Evolutionary conservation across 2,797 vertebrate genomes (phyloP), one percentile per base, ranked within the genome.

Genomic region (Limnodromus scolopaceus): DNA sequence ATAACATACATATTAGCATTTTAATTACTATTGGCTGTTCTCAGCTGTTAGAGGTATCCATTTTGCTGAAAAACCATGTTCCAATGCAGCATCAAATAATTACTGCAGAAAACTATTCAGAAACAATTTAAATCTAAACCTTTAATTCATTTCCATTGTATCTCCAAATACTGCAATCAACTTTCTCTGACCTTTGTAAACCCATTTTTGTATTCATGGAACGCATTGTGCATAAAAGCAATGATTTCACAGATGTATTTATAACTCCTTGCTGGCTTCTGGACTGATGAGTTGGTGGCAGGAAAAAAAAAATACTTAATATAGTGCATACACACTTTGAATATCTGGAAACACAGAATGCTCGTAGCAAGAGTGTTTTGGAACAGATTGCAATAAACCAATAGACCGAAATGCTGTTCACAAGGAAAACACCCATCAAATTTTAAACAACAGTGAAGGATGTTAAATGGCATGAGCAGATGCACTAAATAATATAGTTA

Each of bases 21-120:
- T 95, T 96, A 90, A 95, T 92, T 90, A 68, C 55, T 70, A 23
- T 1, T 55, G 55, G 51, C 68, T 94, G 80, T 89, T 89, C 39
- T 49, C 57, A 92, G 84, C 45, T 54, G 20, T 54, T 79, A 30
- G 28, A 88, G 51, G 51, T 34, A 83, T 28, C 49, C 34, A 53
- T 72, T 75, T 85, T 71, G 36, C 70, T 68, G 70, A 79, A 84
- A 92, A 74, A 43, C 45, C 25, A 30, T 48, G n/a, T 87, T 87
- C 28, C 61, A 89, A n/a, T 7, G 54, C 61, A 91, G 69, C 76
- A 34, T 23, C 57, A 81, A 94, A 61, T 49, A 85, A 58, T 19
- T 55, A 89, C 84, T 75, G 54, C 76, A 90, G 72, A 84, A 89
- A 92, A 88, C 45, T 71, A 39, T 43, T 84, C 39, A 51, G 66